phyloP scores from a whole-genome alignment of 2,797 vertebrate genomes.

The Natrix natrix region DNA sequence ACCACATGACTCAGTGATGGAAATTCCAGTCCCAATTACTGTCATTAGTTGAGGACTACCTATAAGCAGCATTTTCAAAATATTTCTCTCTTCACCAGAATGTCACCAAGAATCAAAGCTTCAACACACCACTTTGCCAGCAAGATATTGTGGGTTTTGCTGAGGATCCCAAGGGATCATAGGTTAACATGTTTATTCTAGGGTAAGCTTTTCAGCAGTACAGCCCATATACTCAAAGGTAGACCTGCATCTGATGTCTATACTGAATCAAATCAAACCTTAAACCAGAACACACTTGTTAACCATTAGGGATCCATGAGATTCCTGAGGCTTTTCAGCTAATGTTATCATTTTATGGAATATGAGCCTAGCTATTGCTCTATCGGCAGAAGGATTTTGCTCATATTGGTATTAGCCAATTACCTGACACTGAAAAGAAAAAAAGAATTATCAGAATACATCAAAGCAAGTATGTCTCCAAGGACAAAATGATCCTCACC shows the following conservation, averaged over 20 bases:
- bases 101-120: background rate
- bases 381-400: background rate
- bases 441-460: background rate
- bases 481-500: conserved; percentile 54
- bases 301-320: background rate
- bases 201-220: background rate
- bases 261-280: background rate
- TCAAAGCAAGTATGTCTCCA: background rate
- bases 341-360: background rate
- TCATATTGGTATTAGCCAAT: background rate
- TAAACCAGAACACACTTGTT: background rate
- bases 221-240: background rate
- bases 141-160: background rate
- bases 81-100: background rate
- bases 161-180: background rate
- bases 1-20: background rate
- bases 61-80: background rate
- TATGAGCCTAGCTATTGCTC: background rate
- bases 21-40: background rate
- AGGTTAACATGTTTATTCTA: background rate
- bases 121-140: background rate
- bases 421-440: background rate
- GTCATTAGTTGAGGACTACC: background rate
- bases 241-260: background rate
- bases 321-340: background rate